phyloP scores from a whole-genome alignment of 2,888 invertebrate genomes.

The Heteropelma amictum region DNA sequence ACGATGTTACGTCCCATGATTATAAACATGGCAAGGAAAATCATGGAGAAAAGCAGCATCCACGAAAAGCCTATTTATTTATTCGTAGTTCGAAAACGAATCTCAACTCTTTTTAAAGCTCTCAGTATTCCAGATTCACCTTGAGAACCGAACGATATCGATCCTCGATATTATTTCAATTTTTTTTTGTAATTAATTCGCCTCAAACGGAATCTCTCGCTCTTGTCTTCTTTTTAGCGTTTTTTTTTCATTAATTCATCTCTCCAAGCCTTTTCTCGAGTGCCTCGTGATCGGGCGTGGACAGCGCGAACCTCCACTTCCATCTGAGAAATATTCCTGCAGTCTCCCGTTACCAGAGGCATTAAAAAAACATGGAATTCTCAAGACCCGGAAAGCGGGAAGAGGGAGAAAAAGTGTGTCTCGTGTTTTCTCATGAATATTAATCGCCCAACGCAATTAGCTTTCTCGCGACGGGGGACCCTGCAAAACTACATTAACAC shows the following conservation, averaged over 20 bases:
- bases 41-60: no score
- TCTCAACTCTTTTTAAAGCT: no score
- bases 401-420: slow-evolving; percentile 23
- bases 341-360: slow-evolving; percentile 26
- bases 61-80: no score
- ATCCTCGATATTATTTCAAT: no score
- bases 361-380: slow-evolving; percentile 62
- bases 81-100: no score
- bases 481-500: slow-evolving; percentile 52
- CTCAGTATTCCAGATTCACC: no score
- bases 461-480: slow-evolving; percentile 42
- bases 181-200: no score
- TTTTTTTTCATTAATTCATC: neutral
- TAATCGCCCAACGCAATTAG: slow-evolving; percentile 60
- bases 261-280: neutral
- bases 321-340: slow-evolving; percentile 39
- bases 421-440: slow-evolving; percentile 61
- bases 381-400: slow-evolving; percentile 51
- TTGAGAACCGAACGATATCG: no score
- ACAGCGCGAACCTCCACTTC: slow-evolving; percentile 12
- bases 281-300: slow-evolving; percentile 11
- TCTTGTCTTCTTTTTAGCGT: neutral
- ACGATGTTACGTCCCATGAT: no score
- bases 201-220: neutral
- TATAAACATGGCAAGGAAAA: no score